A percentile compares a stretch with the other conserved stretches of the same genome.
Conservation (phyloP, 1,140 invertebrate genomes). For the Linepithema humile region DNA sequence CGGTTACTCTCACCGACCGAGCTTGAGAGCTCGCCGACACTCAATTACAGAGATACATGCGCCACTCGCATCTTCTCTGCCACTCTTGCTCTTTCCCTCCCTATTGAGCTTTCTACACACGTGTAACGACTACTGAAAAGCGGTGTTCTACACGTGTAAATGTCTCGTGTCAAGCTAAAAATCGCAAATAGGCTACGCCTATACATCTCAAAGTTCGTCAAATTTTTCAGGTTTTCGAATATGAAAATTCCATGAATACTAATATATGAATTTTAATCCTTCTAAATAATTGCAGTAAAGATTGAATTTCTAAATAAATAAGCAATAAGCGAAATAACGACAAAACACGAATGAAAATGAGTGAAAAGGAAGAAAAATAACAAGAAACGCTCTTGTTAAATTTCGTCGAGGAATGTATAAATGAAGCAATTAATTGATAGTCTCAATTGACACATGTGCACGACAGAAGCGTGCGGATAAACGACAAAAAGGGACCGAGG, state of each 20-base stretch:
- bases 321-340: not conserved
- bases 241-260: not conserved
- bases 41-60: conserved; percentile 54
- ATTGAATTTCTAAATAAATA: not conserved
- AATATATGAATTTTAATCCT: not conserved
- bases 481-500: conserved; percentile 10
- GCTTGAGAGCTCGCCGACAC: conserved; percentile 14
- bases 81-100: not conserved
- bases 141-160: too few relatives aligned
- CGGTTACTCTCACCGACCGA: not conserved
- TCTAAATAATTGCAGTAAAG: too few relatives aligned
- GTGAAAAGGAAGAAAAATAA: conserved; percentile 18
- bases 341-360: not conserved
- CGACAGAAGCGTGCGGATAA: conserved; percentile 9
- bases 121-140: not conserved
- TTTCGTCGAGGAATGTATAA: too few relatives aligned
- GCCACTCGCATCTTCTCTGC: not conserved
- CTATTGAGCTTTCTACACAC: not conserved
- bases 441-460: not conserved
- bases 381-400: too few relatives aligned
- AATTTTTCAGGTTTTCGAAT: not conserved
- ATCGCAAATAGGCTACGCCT: not conserved
- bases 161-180: not conserved
- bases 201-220: not conserved
- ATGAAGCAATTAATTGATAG: conserved; percentile 30